Evolutionary conservation across 2,113 vertebrate genomes (phyloP), one percentile per base, ranked within the genome.

Genomic region (Ceyx melanurus): DNA sequence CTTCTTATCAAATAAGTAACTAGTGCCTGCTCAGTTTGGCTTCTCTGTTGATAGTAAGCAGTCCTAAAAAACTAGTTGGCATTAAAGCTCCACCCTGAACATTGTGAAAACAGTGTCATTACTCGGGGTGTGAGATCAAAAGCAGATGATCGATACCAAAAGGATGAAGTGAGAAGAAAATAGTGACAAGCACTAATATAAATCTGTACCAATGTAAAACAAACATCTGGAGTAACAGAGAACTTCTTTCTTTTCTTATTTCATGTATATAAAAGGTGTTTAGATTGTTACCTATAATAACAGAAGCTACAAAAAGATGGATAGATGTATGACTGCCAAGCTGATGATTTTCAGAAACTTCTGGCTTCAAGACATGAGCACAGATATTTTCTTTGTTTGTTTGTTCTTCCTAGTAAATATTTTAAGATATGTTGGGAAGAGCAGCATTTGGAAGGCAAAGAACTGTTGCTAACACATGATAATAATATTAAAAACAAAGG

Each of bases 401-500:
- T 76, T 46, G 16, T 51, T 74, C 37, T 80, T 82, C 57, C 22
- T 61, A 86, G 73, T 16, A 93, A 64, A 78, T 75, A 37, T 90
- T 33, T 94, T 91, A 87, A 56, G 66, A 57, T 93, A 70, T 68
- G 18, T 92, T 93, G 58, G n/a, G 88, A 96, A 89, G 15, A 90
- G 50, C 51, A 93, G 19, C 31, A 83, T 87, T 67, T 95, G 31
- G 57, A 91, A 83, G 33, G 56, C 45, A 82, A 92, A 58, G 57
- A 89, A 28, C 53, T 88, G 58, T 71, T 89, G 21, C 78, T 88
- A 88, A 78, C 42, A 78, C 80, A 40, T 5, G 2, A n/a, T 86
- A 56, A 71, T 82, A 60, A 74, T 73, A 91, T 90, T 84, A 65
- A 96, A 88, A 86, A 28, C 56, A 97, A 92, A 86, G 64, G 26